Percentiles rank a stretch among this genome's conserved stretches.
phyloP scores from a whole-genome alignment of 2,113 vertebrate species.

The Cichladusa arquata region DNA sequence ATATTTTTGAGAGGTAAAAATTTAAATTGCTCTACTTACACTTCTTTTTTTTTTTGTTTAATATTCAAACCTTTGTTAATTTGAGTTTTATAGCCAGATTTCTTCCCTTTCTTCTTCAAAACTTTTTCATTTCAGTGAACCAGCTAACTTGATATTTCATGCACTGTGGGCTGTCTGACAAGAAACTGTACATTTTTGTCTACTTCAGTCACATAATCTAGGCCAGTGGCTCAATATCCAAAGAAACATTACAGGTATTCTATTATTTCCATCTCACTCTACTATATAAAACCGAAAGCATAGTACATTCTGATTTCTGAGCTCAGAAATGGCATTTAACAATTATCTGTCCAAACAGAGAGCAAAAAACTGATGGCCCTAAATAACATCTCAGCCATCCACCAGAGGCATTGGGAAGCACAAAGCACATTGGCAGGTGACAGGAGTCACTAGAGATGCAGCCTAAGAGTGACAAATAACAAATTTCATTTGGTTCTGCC shows the following conservation, averaged over 20 bases:
- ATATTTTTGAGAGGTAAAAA: not conserved
- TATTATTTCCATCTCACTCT: not conserved
- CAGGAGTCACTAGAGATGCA: not conserved
- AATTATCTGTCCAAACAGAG: not conserved
- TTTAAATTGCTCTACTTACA: accelerated
- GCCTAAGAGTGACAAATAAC: not conserved
- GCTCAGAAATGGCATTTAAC: accelerated
- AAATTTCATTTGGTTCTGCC: not conserved
- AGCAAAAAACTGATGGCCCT: not conserved
- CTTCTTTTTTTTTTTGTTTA: not conserved
- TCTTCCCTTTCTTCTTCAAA: not conserved
- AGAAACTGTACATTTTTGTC: not conserved
- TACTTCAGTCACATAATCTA: not conserved
- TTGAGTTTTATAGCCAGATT: not conserved
- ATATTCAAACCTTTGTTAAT: not conserved
- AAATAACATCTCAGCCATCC: not conserved
- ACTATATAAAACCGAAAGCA: not conserved
- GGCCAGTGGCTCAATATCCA: not conserved
- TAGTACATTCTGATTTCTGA: not conserved
- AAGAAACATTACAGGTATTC: not conserved
- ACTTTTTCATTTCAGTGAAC: not conserved
- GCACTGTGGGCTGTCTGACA: not conserved
- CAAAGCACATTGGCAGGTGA: not conserved
- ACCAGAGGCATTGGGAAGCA: not conserved
- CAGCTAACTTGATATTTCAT: not conserved